phyloP scores from a whole-genome alignment of 2,888 invertebrate species.

The Drosophila meridiana region DNA sequence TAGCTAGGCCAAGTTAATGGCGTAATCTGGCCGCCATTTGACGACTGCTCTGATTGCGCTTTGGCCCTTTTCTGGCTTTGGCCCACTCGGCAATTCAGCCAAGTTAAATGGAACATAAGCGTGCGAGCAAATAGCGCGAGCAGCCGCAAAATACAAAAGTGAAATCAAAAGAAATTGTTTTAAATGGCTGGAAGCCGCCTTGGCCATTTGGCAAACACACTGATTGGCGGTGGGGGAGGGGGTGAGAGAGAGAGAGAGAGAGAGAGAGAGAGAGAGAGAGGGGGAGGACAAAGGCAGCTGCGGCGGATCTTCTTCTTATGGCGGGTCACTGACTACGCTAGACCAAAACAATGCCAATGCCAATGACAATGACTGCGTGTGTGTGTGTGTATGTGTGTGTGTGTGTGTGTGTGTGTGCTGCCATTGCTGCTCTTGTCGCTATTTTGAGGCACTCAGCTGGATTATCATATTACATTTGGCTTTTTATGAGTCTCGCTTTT shows the following conservation, averaged over 20 bases:
- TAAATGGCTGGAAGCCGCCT: constrained; percentile 32
- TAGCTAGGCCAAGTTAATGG: constrained; percentile 18
- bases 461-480: constrained; percentile 73
- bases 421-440: constrained; percentile 23
- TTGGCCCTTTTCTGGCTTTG: constrained; percentile 2
- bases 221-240: no score
- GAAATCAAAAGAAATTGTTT: constrained; percentile 67
- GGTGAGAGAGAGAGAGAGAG: not conserved
- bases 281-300: no score
- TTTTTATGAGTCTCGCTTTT: constrained; percentile 48
- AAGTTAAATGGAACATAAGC: constrained; percentile 59
- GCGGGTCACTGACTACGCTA: constrained; percentile 41
- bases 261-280: no score
- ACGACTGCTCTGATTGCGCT: constrained; percentile 15
- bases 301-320: constrained; percentile 20
- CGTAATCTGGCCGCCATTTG: constrained; percentile 40
- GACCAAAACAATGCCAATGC: not conserved
- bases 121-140: constrained; percentile 57
- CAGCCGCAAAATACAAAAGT: constrained; percentile 48
- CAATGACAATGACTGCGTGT: not conserved
- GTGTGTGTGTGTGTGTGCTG: constrained; percentile 18
- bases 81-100: constrained; percentile 6
- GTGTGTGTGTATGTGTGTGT: constrained; percentile 19
- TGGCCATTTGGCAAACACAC: not conserved
- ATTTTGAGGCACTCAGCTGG: constrained; percentile 64